Evolutionary conservation across 2,888 invertebrate species (phyloP), one percentile per base, ranked within the genome.

Genomic region (Archaeoteleia sp.): DNA sequence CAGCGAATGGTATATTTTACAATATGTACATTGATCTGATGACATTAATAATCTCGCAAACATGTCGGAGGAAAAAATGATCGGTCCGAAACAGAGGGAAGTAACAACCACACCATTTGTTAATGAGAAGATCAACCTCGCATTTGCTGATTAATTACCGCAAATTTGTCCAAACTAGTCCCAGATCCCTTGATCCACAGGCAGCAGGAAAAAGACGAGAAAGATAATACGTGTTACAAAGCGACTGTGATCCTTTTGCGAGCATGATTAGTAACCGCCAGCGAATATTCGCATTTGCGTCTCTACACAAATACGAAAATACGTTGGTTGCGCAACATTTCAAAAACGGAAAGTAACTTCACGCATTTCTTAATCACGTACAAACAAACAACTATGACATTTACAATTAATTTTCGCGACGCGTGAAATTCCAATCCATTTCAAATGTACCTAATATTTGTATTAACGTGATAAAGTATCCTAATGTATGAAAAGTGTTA

Each of bases 101-200:
- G 40, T 9, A 29, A 29, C 7, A 25, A 43, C 17, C 35, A 43
- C 43, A 43, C 35, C 42, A 54, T 43, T 34, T 8, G n/a, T 42
- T 43, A 54, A 43, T 43, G 34, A n/a, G n/a, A n/a, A 45, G 10
- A 39, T 9, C 13, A 37, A 29, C 29, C 37, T 45, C 61, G 57
- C 65, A 55, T 37, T 34, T 35, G 62, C 58, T 71, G 74, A 72
- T 75, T 81, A 79, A 79, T 84, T 84, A 83, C 83, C 83, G 84
- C 82, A 80, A 84, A 83, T 78, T 84, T 84, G 74, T 84, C 84
- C 72, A 77, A 77, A 68, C 76, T 68, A 76, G 58, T 80, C 71
- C 81, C 81, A 74, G 77, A 66, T 71, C 76, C 78, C 82, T 81
- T 76, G 73, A 77, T 77, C 75, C 68, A 72, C 72, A 74, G 67